phyloP scores from a whole-genome alignment of 2,113 vertebrate genomes.

The Taxidea taxus region DNA sequence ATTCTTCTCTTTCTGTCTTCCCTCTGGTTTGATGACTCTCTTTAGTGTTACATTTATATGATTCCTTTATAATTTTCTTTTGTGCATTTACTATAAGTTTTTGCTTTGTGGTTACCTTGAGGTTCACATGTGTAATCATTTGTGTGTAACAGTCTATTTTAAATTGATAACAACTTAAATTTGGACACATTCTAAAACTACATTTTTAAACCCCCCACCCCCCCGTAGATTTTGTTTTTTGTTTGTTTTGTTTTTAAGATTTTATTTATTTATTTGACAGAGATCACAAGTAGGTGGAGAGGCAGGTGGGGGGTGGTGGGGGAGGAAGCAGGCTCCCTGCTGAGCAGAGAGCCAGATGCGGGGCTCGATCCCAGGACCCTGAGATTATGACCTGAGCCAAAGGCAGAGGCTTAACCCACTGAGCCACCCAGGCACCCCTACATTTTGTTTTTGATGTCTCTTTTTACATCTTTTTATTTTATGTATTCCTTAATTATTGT shows the following conservation, averaged over 20 bases:
- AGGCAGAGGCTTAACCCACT: too few relatives aligned
- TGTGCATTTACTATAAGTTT: too few relatives aligned
- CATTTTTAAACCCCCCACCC: background rate
- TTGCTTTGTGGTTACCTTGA: background rate
- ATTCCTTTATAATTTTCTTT: background rate
- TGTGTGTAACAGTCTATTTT: background rate
- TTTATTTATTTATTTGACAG: too few relatives aligned
- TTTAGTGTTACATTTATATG: background rate
- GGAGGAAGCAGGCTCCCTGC: too few relatives aligned
- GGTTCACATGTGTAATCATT: background rate
- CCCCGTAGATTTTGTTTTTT: too few relatives aligned
- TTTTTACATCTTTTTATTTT: background rate
- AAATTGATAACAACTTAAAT: background rate
- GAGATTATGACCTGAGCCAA: too few relatives aligned
- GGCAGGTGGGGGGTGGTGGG: rapidly evolving
- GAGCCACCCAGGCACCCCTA: too few relatives aligned
- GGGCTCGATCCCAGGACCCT: too few relatives aligned
- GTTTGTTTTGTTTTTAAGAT: too few relatives aligned
- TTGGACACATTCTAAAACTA: background rate
- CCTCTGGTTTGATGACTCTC: background rate
- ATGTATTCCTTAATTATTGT: background rate
- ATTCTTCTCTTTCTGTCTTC: background rate
- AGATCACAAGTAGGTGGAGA: too few relatives aligned
- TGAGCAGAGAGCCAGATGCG: too few relatives aligned
- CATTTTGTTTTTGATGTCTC: background rate